Conservation (phyloP, 2,888 invertebrate species). For the Timandra comae region DNA sequence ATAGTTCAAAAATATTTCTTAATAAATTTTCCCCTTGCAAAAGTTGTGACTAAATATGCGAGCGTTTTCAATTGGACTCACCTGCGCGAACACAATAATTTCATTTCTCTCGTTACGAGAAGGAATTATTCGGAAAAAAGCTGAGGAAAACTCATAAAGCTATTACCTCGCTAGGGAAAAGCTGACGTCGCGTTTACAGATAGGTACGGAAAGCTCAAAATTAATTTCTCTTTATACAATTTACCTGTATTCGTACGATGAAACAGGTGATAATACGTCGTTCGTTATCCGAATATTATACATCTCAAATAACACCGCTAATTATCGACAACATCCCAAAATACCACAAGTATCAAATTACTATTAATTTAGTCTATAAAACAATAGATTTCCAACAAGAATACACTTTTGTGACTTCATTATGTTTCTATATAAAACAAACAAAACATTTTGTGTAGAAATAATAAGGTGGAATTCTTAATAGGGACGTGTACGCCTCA, state of each 20-base stretch:
- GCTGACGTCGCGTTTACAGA: conserved; percentile 48
- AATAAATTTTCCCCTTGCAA: no score
- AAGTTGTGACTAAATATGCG: conserved; percentile 21
- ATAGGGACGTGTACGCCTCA: conserved; percentile 15
- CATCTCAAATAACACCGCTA: no score
- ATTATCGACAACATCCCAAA: no score
- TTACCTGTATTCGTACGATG: neutral
- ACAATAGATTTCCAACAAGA: no score
- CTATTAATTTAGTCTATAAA: no score
- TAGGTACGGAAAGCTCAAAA: conserved; percentile 38
- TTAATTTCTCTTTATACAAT: conserved; percentile 44
- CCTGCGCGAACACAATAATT: conserved; percentile 51
- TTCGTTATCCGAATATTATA: no score
- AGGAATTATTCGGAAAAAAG: conserved; percentile 54
- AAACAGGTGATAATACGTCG: no score
- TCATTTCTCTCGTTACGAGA: conserved; percentile 51
- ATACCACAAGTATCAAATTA: no score
- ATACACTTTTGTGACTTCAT: no score
- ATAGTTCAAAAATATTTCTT: no score
- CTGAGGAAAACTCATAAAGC: conserved; percentile 54
- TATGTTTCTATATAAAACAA: no score
- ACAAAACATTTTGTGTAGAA: no score
- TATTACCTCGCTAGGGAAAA: conserved; percentile 47
- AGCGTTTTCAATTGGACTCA: conserved; percentile 38
- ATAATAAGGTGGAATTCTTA: conserved; percentile 13